Base-by-base conservation (phyloP, 2,888 invertebrate genomes). In the Arenicola marina region DNA sequence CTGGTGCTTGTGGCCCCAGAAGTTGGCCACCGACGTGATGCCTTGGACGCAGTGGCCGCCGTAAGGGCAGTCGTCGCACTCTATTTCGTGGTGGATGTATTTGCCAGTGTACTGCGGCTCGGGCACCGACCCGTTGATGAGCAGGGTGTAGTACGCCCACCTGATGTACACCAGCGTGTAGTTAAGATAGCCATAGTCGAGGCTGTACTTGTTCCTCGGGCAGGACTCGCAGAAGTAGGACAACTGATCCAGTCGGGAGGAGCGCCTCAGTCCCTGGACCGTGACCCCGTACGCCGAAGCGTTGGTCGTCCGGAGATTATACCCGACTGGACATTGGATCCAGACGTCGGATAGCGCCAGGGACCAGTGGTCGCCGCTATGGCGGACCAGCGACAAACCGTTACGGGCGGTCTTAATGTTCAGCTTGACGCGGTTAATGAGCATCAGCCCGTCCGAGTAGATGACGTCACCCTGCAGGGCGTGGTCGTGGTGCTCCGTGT, bases 181-280 rank as follows among this genome's bases (percentile, higher is more conserved):
- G 63, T 70, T 70, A n/a, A 70, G 56, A 43, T 65, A 70, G 21
- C 70, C 70, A 48, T 63, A 56, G 60, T 70, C 70, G 29, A 70
- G 55, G 48, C 70, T 70, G 66, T 70, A 70, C 55, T 69, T 70
- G 48, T 70, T 70, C 34, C 69, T 28, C 28, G 68, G 69, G 33
- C 70, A 70, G 7, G 70, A 67, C 53, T 70, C 68, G 51, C 70
- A 70, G 60, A 70, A 70, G 56, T 70, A 70, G 7, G 69, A 67
- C 44, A 70, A 56, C 59, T 70, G 70, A 51, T 70, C 70, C 0
- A 70, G 59, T 7, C 58, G 28, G 57, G 63, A 59, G 28, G 68
- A 66, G 11, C 69, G 43, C 26, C 63, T 43, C 32, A 70, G 56
- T 2, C 70, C 70, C 4, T 51, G n/a, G 1, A 31, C 44, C 18